Base-by-base conservation (phyloP, 2,888 invertebrate species). In the Cephus runcator region DNA sequence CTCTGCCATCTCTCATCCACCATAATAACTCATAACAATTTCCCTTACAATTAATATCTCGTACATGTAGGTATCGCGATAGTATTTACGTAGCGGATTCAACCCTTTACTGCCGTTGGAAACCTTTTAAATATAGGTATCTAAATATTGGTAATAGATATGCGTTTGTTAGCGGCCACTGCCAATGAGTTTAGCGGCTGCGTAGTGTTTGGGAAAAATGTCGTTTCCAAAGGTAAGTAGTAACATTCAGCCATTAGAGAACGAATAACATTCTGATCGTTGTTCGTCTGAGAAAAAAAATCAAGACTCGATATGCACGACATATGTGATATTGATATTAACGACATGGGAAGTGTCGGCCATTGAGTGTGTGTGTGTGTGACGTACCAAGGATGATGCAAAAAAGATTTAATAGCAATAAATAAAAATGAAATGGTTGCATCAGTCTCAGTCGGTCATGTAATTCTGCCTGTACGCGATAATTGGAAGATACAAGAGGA, bases 21-120 rank as follows among this genome's bases (percentile, higher is more conserved):
- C 81, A 83, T 87, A 84, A 86, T 87, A 87, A 87, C 82, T 86
- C 87, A 83, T 86, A 87, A 86, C 87, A 86, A 86, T 83, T 83
- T 83, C 69, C 69, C 75, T 73, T 33, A 33, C 1, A 71, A 71
- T 71, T 71, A 30, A 71, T 71, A 31, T 30, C 30, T 71, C 71
- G 15, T 71, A 71, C 71, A 71, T 71, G 71, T 31, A 71, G 71
- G 12, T 71, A 33, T 33, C 71, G 71, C 71, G 71, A 31, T 71
- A 71, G 31, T 56, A 56, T 23, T 56, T 23, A 56, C 40, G 40
- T 56, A 56, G 40, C 40, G 40, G 40, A 56, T 56, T 56, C 40
- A 56, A 56, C 40, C 40, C 40, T 56, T 56, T 56, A 56, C 40
- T 56, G 40, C 40, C 40, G 40, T 56, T 56, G 40, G 40, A 56